Evolutionary conservation across 2,888 invertebrate genomes (phyloP).

Genomic region (Drosophila mulleri): DNA sequence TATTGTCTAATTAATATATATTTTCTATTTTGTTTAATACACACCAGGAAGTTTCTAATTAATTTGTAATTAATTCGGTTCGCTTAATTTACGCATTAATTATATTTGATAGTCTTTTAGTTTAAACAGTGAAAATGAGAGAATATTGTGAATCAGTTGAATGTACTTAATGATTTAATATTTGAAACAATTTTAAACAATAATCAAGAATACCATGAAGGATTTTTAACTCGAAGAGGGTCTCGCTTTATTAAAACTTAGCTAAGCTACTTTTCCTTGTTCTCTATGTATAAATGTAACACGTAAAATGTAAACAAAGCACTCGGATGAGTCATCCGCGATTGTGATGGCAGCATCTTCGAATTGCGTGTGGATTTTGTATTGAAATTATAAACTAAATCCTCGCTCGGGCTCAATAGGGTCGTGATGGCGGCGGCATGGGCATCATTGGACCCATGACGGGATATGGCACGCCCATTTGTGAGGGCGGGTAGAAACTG

Average conservation of each 20-base stretch:
- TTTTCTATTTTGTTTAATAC: constrained; percentile 8
- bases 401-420: constrained; percentile 79
- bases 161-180: constrained; percentile 68
- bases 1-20: neutral
- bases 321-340: constrained; percentile 45
- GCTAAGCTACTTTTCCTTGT: neutral
- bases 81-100: constrained; percentile 57
- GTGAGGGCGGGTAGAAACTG: constrained; percentile 58
- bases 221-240: constrained; percentile 66
- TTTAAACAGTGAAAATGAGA: constrained; percentile 27
- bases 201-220: constrained; percentile 46
- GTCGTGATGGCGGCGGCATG: constrained; percentile 94
- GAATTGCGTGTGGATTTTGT: neutral
- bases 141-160: constrained; percentile 37
- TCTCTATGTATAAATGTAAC: neutral
- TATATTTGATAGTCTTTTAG: constrained; percentile 43
- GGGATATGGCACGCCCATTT: constrained; percentile 83
- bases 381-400: neutral
- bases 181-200: constrained; percentile 58
- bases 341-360: constrained; percentile 43
- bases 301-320: constrained; percentile 36
- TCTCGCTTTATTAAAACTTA: constrained; percentile 7
- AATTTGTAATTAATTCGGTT: constrained; percentile 53
- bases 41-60: constrained; percentile 10
- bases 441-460: constrained; percentile 90